Evolutionary conservation across 2,888 invertebrate species (phyloP), one percentile per base, ranked within the genome.

Genomic region (Lottia gigantea): DNA sequence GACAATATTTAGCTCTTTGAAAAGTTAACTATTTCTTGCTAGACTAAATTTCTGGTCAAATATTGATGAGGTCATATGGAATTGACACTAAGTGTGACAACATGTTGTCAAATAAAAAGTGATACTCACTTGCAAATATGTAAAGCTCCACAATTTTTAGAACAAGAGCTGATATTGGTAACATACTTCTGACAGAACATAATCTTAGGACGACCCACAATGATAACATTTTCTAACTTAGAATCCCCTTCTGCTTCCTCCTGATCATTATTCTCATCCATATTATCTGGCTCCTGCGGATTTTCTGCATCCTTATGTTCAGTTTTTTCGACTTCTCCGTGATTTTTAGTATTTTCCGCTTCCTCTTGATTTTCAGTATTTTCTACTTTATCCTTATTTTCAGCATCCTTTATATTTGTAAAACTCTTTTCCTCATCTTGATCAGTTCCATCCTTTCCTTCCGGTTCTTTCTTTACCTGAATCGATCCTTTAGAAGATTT

Each of bases 41-140:
- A n/a, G n/a, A n/a, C n/a, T n/a, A n/a, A n/a, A n/a, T n/a, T n/a
- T n/a, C n/a, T n/a, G n/a, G n/a, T n/a, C n/a, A n/a, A n/a, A n/a
- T n/a, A n/a, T n/a, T n/a, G n/a, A 40, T 40, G 6, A 40, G 40
- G 40, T 11, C 8, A 40, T 40, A 40, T 40, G 40, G 11, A 40
- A 40, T 40, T 40, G 40, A 40, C 40, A 40, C 1, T 1, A 8
- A 6, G 6, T 31, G 3, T 6, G 6, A 4, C 2, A 40, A 40
- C 2, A 40, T 40, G 40, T 40, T 11, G 11, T 1, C 7, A 40
- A 40, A 40, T 40, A 40, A 40, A 40, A 40, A 40, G 6, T 40
- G 11, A 55, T 23, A 55, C 55, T 55, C 23, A 55, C 55, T 55
- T 55, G 55, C 55, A 55, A 55, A 55, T 55, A 55, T 55, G 55